Evolutionary conservation across 2,888 invertebrate genomes (phyloP).

Genomic region (Noctua pronuba): DNA sequence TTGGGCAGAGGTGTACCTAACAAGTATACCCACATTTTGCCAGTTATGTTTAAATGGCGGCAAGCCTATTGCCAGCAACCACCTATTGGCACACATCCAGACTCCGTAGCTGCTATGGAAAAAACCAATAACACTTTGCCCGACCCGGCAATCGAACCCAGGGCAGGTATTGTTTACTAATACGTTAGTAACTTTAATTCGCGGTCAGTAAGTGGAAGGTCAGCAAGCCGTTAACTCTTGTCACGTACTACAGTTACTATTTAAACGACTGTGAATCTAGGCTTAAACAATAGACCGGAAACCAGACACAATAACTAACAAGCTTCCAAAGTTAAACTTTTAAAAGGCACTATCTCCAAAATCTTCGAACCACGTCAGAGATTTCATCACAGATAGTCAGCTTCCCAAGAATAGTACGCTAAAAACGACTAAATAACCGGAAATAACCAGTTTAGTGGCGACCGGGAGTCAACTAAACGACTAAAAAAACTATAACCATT

Average conservation of each 20-base stretch:
- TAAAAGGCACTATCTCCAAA: constrained; percentile 10
- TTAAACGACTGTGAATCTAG: too few species aligned
- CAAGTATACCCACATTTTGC: too few species aligned
- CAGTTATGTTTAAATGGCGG: too few species aligned
- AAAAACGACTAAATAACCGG: constrained; percentile 74
- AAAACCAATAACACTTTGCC: too few species aligned
- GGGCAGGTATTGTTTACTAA: not conserved
- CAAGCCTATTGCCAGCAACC: too few species aligned
- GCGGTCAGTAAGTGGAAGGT: not conserved
- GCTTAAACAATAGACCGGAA: constrained; percentile 17
- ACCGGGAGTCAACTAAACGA: constrained; percentile 80
- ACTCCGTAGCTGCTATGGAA: too few species aligned
- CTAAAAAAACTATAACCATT: constrained; percentile 82
- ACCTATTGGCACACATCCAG: too few species aligned
- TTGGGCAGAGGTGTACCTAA: too few species aligned
- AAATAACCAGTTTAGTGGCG: constrained; percentile 81
- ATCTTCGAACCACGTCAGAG: constrained; percentile 31
- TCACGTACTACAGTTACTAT: not conserved
- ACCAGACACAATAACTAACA: constrained; percentile 13
- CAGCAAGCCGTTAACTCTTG: not conserved
- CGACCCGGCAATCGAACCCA: too few species aligned
- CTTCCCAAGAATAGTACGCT: constrained; percentile 60
- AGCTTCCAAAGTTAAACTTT: constrained; percentile 2
- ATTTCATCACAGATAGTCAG: constrained; percentile 61
- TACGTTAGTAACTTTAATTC: not conserved